These are phyloP conservation scores for Chouioia cunea DNA, from an alignment of 2,888 invertebrate species.

Conservation along the genomic window DNA sequence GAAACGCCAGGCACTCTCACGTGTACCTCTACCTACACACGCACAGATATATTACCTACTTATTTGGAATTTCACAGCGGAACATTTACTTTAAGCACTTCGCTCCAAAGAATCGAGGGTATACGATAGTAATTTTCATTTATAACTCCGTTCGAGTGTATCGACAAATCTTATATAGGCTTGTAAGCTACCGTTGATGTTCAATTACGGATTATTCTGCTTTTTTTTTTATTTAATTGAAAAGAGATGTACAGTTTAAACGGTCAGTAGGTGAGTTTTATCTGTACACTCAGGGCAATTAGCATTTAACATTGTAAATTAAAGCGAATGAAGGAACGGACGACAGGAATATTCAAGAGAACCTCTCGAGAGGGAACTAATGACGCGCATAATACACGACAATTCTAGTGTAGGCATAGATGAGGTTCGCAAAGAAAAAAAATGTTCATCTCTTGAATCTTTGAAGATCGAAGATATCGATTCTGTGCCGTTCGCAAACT, in stretches of 20 bases:
- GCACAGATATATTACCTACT: conserved; percentile 38
- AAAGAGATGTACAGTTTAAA: no score
- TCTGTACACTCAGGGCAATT: no score
- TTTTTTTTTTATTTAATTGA: no score
- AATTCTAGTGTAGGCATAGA: no score
- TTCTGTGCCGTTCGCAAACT: conserved; percentile 3
- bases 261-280: no score
- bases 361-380: conserved; percentile 14
- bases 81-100: not conserved
- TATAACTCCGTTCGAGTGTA: no score
- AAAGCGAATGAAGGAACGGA: not conserved
- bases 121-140: no score
- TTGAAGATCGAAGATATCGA: conserved; percentile 27
- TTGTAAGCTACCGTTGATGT: no score
- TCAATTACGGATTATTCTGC: no score
- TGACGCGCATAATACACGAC: conserved; percentile 23
- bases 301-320: not conserved
- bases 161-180: no score
- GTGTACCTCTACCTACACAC: no score
- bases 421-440: conserved; percentile 3
- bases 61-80: conserved; percentile 43
- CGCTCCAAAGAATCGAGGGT: no score
- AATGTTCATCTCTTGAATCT: not conserved
- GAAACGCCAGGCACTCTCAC: conserved; percentile 25
- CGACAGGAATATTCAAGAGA: not conserved